Evolutionary conservation across 1,140 invertebrate species (phyloP), one percentile per base, ranked within the genome.

Genomic region (Gerris buenoi): DNA sequence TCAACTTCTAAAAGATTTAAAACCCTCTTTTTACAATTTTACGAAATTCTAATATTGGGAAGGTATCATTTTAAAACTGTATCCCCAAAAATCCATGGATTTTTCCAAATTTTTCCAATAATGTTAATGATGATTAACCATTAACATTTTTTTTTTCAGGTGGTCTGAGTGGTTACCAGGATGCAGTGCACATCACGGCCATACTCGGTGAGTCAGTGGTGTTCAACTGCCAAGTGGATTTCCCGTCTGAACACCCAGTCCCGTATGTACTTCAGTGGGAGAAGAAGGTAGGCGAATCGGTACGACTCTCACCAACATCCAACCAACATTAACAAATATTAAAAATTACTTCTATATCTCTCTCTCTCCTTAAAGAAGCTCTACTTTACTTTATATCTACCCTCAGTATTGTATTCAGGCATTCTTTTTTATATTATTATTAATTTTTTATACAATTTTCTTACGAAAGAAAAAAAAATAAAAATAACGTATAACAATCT

Each of bases 191-290:
- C 82, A 93, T 94, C 83, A 95, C 92, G 75, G 93, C 93, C 70
- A 95, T 94, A 79, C 83, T 95, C 74, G 93, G 93, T 75, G 92
- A 95, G 81, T 93, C 90, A 74, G 92, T 95, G 78, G 89, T 95
- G 75, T 91, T 97, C 83, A 94, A 94, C 81, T 97, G 93, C 82
- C 90, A 91, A 80, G 91, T 97, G 79, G 91, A 94, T 79, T 95
- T 93, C 81, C 93, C 93, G 71, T 90, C 91, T 78, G 89, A 91
- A 80, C 88, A 93, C 79, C 89, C 90, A 74, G 91, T 94, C 80
- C 91, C 93, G 79, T 95, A 95, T 83, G 91, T 95, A 81, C 87
- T 95, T 77, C 92, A 95, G 84, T 97, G 93, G 93, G 90, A 94
- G 86, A 95, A 95, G 87, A 93, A 94, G 88, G 91, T 94, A 88